Evolutionary conservation across 2,113 vertebrate species (phyloP).

Genomic region (Neolamprologus caudopunctatus): DNA sequence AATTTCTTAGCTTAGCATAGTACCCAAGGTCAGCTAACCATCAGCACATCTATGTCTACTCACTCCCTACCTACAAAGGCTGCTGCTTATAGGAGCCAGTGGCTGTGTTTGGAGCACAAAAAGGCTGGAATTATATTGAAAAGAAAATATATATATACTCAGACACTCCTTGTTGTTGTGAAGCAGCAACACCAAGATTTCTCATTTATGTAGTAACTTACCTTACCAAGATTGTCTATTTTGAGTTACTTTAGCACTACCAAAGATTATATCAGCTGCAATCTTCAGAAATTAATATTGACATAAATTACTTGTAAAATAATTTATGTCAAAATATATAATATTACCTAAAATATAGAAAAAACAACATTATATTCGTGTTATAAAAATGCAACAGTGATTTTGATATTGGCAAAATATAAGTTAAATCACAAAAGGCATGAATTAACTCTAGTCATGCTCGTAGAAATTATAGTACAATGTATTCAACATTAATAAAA

Average conservation of each 20-base stretch:
- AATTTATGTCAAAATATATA: background rate
- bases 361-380: background rate
- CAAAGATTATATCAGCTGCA: background rate
- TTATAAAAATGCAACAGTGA: background rate
- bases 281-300: background rate
- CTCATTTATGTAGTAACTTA: background rate
- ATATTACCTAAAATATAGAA: background rate
- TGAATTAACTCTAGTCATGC: background rate
- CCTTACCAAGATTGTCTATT: background rate
- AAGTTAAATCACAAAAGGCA: background rate
- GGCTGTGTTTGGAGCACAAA: background rate
- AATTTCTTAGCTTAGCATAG: background rate
- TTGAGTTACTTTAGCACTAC: background rate
- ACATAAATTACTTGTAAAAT: background rate
- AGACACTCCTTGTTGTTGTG: background rate
- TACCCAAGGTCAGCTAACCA: background rate
- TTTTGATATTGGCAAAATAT: background rate
- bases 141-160: background rate
- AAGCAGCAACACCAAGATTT: background rate
- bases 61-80: background rate
- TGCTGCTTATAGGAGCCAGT: background rate
- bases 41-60: background rate
- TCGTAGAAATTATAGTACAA: background rate
- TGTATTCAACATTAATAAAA: background rate
- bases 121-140: background rate